A percentile compares a stretch with the other conserved stretches of the same genome.
Evolutionary conservation across 2,797 vertebrate genomes (phyloP).

Genomic region (Champsocephalus gunnari): DNA sequence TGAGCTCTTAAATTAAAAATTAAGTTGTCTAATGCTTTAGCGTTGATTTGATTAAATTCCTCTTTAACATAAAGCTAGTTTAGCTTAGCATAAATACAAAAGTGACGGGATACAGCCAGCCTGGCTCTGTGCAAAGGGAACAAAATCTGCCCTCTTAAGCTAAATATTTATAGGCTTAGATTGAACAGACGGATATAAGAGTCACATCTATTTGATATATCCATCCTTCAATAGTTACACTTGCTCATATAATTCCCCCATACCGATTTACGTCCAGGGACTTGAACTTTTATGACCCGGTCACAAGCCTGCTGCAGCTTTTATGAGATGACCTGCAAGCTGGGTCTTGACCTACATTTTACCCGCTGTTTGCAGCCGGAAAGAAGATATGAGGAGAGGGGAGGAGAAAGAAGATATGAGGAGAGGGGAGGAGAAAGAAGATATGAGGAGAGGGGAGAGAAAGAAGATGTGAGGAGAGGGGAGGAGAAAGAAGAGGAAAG

Average conservation of each 20-base stretch:
- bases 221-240: neutral
- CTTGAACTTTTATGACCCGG: slow-evolving; percentile 27
- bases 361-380: slow-evolving; percentile 16
- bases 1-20: slow-evolving; percentile 2
- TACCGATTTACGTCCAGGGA: slow-evolving; percentile 13
- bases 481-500: slow-evolving; percentile 6
- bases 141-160: neutral
- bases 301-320: slow-evolving; percentile 47
- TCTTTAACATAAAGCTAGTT: neutral
- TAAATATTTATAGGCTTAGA: neutral
- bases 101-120: neutral
- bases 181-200: neutral
- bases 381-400: too few species aligned
- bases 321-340: slow-evolving; percentile 43
- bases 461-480: neutral
- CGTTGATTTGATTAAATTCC: neutral
- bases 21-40: neutral
- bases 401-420: slow-evolving; percentile 1
- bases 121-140: neutral
- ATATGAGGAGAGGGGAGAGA: neutral
- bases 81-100: neutral
- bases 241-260: slow-evolving; percentile 1
- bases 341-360: slow-evolving; percentile 46
- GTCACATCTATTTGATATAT: neutral
- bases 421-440: neutral